A percentile compares a stretch with the other conserved stretches of the same genome.
Evolutionary conservation across 2,888 invertebrate genomes (phyloP).

Genomic region (Blera fallax): DNA sequence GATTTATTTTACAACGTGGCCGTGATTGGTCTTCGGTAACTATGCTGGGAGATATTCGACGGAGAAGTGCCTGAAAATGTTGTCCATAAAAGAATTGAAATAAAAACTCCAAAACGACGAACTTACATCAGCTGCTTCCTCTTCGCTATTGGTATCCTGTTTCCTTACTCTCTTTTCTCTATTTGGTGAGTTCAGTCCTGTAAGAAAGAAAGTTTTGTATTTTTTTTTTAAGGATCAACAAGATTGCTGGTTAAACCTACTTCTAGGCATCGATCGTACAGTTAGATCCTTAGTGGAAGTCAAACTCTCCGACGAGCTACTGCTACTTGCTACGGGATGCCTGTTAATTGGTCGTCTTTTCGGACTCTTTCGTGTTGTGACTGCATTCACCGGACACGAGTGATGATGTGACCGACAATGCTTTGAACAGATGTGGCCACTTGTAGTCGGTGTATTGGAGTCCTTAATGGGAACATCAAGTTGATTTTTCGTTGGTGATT

Average conservation of each 20-base stretch:
- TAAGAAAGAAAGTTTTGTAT: neutral
- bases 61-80: slow-evolving; percentile 83
- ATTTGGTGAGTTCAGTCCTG: slow-evolving; percentile 76
- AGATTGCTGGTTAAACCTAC: slow-evolving; percentile 66
- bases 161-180: slow-evolving; percentile 79
- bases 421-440: slow-evolving; percentile 75
- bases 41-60: slow-evolving; percentile 85
- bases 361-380: slow-evolving; percentile 84
- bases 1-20: slow-evolving; percentile 84
- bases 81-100: neutral
- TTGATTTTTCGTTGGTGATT: slow-evolving; percentile 80
- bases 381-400: slow-evolving; percentile 79
- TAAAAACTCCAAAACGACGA: neutral
- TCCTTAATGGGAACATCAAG: slow-evolving; percentile 84
- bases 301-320: slow-evolving; percentile 85
- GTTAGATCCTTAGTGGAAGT: slow-evolving; percentile 82
- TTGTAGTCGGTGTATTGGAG: slow-evolving; percentile 74
- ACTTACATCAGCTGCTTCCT: slow-evolving; percentile 83
- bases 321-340: slow-evolving; percentile 83
- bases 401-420: slow-evolving; percentile 76
- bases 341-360: slow-evolving; percentile 84
- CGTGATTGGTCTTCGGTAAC: slow-evolving; percentile 81
- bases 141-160: slow-evolving; percentile 82
- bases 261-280: slow-evolving; percentile 75
- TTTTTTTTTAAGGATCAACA: neutral